Evolutionary conservation across 2,113 vertebrate genomes (phyloP).

Genomic region (Gopherus flavomarginatus): DNA sequence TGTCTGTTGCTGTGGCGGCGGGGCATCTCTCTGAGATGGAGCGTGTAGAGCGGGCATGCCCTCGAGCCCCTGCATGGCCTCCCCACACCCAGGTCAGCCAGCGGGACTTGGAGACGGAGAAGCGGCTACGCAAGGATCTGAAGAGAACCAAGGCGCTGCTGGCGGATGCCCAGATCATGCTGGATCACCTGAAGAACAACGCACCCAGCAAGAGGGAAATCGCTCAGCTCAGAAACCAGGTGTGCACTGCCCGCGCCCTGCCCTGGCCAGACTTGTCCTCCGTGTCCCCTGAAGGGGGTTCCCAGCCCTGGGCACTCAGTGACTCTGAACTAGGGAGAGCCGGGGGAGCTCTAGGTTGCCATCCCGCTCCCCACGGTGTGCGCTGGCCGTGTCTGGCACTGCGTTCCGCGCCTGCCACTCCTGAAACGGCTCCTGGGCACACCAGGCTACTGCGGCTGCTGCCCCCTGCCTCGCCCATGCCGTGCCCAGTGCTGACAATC

Average conservation of each 20-base stretch:
- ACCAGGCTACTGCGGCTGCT: too few relatives aligned
- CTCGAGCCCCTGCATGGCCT: neutral
- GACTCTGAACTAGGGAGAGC: too few relatives aligned
- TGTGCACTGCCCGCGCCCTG: constrained; percentile 73
- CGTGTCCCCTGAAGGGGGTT: neutral
- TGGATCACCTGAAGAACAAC: constrained; percentile 97
- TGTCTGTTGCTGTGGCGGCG: too few relatives aligned
- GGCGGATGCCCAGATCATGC: constrained; percentile 96
- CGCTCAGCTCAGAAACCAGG: constrained; percentile 97
- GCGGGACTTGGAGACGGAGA: constrained; percentile 92
- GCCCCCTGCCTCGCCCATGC: too few relatives aligned
- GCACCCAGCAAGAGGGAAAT: constrained; percentile 98
- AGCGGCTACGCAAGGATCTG: constrained; percentile 93
- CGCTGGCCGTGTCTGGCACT: too few relatives aligned
- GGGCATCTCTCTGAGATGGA: too few relatives aligned
- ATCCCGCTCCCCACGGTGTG: neutral
- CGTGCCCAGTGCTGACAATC: neutral
- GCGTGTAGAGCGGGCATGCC: neutral
- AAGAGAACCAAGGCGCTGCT: constrained; percentile 96
- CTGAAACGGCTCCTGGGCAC: neutral
- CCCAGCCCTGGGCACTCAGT: too few relatives aligned
- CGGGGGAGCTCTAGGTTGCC: too few relatives aligned
- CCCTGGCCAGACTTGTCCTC: neutral
- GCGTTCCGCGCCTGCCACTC: too few relatives aligned
- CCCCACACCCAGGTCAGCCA: constrained; percentile 84